Base-by-base conservation (phyloP, 2,797 vertebrate genomes). In the Xenopus petersii region DNA sequence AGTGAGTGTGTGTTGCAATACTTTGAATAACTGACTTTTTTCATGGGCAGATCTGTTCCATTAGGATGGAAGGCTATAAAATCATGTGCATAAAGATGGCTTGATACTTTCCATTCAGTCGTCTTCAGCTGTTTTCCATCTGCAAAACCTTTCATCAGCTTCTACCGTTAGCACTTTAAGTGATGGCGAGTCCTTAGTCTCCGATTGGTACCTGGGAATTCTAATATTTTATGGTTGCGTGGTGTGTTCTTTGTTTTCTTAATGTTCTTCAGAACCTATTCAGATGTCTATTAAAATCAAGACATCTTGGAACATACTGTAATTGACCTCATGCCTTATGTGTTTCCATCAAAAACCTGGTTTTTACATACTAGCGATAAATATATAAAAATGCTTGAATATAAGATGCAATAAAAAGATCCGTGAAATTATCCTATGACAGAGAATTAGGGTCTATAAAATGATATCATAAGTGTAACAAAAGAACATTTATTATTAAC, bases 221-320 rank as follows among this genome's bases (percentile, higher is more conserved):
- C 55, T 69, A 47, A 7, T 56, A 75, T 74, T 80, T 66, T 71
- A 17, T 75, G 26, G 49, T 54, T 63, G 59, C 30, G 69, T 26
- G 77, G 81, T 76, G 64, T 48, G 75, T 75, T 78, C 83, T 81
- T 82, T 80, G 81, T 81, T 81, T 70, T 55, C 70, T 51, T 81
- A 80, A 75, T 65, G 30, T 67, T 64, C 59, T 51, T 1, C 70
- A 80, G 75, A 80, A 77, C 72, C 79, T 79, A 48, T 30, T 33
- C 71, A 79, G 74, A 77, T 71, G 64, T 68, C 73, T 64, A 79
- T 71, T 58, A 76, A 49, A 7, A 75, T 63, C 49, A 67, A 79
- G 67, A 67, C 33, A 42, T 67, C 61, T 56, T 30, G 58, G 24
- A 66, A 71, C 42, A 60, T 54, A 59, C 26, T 47, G 51, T 8